Evolutionary conservation across 2,113 vertebrate genomes (phyloP).

Genomic region (Pachypanchax playfairii): DNA sequence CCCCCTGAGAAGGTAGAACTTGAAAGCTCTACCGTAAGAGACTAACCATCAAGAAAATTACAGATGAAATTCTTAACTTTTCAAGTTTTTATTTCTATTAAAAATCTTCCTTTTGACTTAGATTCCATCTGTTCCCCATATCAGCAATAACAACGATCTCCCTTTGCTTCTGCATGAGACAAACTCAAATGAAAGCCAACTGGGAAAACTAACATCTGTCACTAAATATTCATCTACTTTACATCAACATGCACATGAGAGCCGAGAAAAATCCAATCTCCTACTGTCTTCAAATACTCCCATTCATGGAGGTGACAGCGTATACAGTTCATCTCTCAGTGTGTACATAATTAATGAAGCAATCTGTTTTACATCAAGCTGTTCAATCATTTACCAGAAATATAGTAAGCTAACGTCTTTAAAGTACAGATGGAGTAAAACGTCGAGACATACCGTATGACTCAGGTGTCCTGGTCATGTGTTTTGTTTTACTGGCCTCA

Average conservation of each 20-base stretch:
- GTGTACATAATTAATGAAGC: slow-evolving; percentile 49
- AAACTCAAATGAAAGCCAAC: slow-evolving; percentile 12
- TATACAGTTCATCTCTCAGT: slow-evolving; percentile 13
- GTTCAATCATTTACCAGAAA: slow-evolving; percentile 10
- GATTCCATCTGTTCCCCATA: slow-evolving; percentile 12
- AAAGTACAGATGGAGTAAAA: background rate
- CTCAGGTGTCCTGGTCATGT: too few relatives aligned
- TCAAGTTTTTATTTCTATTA: background rate
- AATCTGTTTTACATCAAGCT: slow-evolving; percentile 30
- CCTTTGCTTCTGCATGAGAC: background rate
- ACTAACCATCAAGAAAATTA: too few relatives aligned
- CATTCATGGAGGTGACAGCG: slow-evolving; percentile 18
- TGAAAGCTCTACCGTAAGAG: too few relatives aligned
- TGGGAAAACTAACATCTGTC: slow-evolving; percentile 15
- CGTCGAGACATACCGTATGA: background rate
- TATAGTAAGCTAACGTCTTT: background rate
- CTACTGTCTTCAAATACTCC: slow-evolving; percentile 19
- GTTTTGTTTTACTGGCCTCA: too few relatives aligned
- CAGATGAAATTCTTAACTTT: background rate
- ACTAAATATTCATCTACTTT: slow-evolving; percentile 46
- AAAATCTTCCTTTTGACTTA: background rate
- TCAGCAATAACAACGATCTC: slow-evolving; percentile 7
- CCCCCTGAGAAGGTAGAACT: too few relatives aligned
- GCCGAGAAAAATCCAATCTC: slow-evolving; percentile 40
- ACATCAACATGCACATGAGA: slow-evolving; percentile 26